phyloP scores from a whole-genome alignment of 2,113 vertebrate species.

The Bolborhynchus lineola region DNA sequence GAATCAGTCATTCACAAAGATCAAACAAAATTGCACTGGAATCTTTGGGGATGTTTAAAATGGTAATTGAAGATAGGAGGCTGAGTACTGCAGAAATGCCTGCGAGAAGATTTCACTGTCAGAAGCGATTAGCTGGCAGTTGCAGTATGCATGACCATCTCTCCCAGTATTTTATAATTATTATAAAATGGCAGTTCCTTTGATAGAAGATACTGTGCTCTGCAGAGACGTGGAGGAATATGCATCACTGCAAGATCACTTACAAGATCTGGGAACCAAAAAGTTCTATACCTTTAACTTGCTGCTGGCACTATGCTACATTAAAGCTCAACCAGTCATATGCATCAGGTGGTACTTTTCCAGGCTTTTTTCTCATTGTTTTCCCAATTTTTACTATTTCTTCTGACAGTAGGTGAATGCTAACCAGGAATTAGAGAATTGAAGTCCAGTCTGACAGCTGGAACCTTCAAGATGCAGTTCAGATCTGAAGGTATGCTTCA shows the following conservation, averaged over 20 bases:
- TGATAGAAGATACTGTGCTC: background rate
- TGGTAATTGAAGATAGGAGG: background rate
- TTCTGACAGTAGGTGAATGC: background rate
- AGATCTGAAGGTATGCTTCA: background rate
- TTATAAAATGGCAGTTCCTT: background rate
- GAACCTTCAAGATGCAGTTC: background rate
- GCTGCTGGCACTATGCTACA: background rate
- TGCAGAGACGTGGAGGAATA: background rate
- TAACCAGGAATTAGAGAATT: background rate
- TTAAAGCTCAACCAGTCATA: background rate
- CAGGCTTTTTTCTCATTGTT: background rate
- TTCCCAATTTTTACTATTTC: background rate
- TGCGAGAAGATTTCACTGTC: background rate
- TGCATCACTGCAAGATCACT: background rate
- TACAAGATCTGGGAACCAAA: background rate
- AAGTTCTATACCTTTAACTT: background rate
- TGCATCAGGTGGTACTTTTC: background rate
- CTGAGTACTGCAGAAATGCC: background rate
- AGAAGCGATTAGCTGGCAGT: fast-evolving
- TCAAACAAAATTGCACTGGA: background rate
- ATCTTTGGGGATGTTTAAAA: background rate
- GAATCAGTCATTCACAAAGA: background rate
- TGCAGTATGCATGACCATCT: background rate
- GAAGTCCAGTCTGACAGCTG: background rate
- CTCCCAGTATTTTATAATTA: background rate